Base-by-base conservation (phyloP, 2,797 vertebrate species). In the Myotis vivesi region DNA sequence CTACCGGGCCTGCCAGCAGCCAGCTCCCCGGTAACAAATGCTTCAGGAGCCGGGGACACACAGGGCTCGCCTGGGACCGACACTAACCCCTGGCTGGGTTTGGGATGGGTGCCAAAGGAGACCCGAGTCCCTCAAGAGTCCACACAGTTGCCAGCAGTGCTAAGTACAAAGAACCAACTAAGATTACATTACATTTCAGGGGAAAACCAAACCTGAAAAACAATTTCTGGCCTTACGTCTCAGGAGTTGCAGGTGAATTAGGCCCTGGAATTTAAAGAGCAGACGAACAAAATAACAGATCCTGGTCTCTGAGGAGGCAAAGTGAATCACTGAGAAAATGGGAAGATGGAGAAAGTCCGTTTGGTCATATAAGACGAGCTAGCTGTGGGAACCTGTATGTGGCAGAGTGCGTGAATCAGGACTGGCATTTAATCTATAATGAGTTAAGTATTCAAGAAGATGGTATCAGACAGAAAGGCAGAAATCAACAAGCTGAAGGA, bases 131-230 rank as follows among this genome's bases (percentile, higher is more conserved):
- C 53, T 73, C 41, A 59, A 23, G 22, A 76, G 62, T 23, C 79
- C 36, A 66, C 66, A 44, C 0, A 59, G 84, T 12, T 91, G 91
- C 49, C 93, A 81, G 66, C 44, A 7, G 41, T n/a, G 20, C 77
- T 89, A 51, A 77, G 86, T 55, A 79, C 17, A 33, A 87, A 84
- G 46, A 89, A 91, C 46, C 7, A 81, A 33, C 28, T 19, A n/a
- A 49, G 23, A 92, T 59, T 83, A 88, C 87, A 77, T 80, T 66
- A 51, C 13, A 7, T 66, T 77, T 81, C 77, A 76, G 83, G 49
- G 64, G 53, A 92, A 92, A 94, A 83, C 4, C 5, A 72, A 93
- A 79, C 72, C 44, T 75, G n/a, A 88, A 87, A 84, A 92, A 53
- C 57, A 41, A 75, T 80, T 81, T 57, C 51, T 49, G 66, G 66